Conservation (phyloP, 2,113 vertebrate genomes). For the Dipodomys spectabilis region DNA sequence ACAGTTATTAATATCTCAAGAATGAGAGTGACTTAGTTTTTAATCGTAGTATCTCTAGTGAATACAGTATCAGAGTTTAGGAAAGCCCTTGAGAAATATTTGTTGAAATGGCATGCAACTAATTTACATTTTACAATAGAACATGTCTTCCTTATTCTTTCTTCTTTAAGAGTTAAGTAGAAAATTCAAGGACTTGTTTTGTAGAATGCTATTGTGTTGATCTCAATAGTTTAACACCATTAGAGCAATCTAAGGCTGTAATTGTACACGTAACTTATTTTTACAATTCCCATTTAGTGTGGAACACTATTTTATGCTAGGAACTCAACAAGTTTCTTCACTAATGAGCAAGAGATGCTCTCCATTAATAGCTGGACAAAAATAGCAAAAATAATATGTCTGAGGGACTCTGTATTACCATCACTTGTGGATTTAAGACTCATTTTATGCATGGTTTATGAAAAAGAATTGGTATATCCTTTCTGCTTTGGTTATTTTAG, state of each 20-base stretch:
- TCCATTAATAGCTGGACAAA: neutral
- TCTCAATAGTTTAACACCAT: neutral
- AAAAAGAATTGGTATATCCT: neutral
- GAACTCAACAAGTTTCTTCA: neutral
- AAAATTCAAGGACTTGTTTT: neutral
- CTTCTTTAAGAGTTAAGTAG: slow-evolving; percentile 1
- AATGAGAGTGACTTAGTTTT: neutral
- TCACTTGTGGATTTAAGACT: neutral
- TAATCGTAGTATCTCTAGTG: neutral
- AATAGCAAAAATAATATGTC: neutral
- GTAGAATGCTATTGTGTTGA: neutral
- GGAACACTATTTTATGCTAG: neutral
- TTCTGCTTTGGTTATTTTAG: neutral
- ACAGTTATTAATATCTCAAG: neutral
- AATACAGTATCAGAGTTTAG: neutral
- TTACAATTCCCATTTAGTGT: slow-evolving; percentile 5
- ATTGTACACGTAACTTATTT: neutral
- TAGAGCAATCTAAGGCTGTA: neutral
- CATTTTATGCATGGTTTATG: neutral
- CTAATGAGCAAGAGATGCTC: neutral
- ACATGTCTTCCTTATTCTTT: neutral
- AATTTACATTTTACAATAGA: slow-evolving; percentile 37
- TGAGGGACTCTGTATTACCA: neutral
- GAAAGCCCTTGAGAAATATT: neutral
- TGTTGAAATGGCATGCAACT: neutral